Evolutionary conservation across 2,888 invertebrate genomes (phyloP), one percentile per base, ranked within the genome.

Genomic region (Rhingia rostrata): DNA sequence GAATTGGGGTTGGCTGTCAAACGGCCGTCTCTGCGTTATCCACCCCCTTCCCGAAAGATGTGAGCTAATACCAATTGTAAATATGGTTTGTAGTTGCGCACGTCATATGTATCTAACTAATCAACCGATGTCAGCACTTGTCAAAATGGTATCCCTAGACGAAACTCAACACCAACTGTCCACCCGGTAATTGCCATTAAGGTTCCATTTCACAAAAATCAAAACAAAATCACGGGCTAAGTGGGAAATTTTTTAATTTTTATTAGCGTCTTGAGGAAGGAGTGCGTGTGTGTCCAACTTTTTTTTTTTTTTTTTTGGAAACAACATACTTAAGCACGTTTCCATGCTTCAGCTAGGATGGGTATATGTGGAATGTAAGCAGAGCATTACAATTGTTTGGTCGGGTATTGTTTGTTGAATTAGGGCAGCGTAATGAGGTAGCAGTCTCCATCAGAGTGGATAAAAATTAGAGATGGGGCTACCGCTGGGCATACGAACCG

Each of bases 241-340:
- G 39, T 60, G 37, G 45, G 60, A 4, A 35, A 12, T 72, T 74
- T 72, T 74, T 51, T 12, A 78, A 78, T 43, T 74, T 69, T 75
- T 60, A 79, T 69, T 64, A 30, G 54, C 54, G 49, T 69, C 32
- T 35, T 35, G 53, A 58, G 56, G 56, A 49, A 58, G 37, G 54
- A 45, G 30, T 79, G 58, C 63, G 70, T 82, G 63, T 75, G 41
- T 39, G 41, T 61, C 37, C n/a, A n/a, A n/a, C n/a, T n/a, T n/a
- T 22, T 22, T 22, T 22, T 22, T 22, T 22, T 22, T 22, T 22
- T 22, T 22, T 22, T 22, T 22, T 22, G 22, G 22, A 22, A 79
- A 75, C 61, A 84, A 80, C 80, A 80, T 41, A 63, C 84, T 84
- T 80, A 47, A 51, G 66, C 80, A 84, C 84, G 84, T 80, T 41